Conservation (phyloP, 2,113 vertebrate genomes). For the Phycodurus eques region DNA sequence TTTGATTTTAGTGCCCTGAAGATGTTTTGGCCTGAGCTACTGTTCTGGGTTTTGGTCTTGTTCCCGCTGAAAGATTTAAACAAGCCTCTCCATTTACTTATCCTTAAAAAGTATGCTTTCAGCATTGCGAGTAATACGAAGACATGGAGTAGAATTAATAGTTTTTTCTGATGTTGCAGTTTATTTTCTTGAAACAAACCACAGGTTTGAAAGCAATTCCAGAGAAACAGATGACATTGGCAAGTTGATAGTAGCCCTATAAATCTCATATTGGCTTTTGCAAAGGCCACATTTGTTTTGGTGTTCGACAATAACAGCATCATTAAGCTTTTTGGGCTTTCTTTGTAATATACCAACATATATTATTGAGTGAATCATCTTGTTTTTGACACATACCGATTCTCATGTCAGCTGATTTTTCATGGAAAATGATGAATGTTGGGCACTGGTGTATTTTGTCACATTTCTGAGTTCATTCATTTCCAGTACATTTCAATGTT, state of each 20-base stretch:
- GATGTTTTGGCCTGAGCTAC: slow-evolving; percentile 14
- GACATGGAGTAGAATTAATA: background rate
- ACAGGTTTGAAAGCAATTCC: background rate
- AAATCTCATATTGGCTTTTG: background rate
- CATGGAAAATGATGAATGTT: background rate
- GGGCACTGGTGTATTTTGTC: background rate
- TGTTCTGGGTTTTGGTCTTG: background rate
- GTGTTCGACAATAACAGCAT: background rate
- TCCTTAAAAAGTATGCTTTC: background rate
- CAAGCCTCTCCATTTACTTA: background rate
- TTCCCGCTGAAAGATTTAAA: background rate
- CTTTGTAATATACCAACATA: background rate
- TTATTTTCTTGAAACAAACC: background rate
- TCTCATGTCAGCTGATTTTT: background rate
- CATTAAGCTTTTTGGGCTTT: background rate
- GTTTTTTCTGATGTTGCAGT: background rate
- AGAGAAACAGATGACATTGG: background rate
- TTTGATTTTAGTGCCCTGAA: slow-evolving; percentile 39
- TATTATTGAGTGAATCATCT: background rate
- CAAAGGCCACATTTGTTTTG: background rate
- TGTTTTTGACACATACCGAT: background rate
- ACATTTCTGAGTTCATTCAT: background rate
- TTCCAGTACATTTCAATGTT: no score
- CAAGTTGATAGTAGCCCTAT: background rate
- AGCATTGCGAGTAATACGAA: background rate